Conservation (phyloP, 2,888 invertebrate genomes). For the Papilio gigon region DNA sequence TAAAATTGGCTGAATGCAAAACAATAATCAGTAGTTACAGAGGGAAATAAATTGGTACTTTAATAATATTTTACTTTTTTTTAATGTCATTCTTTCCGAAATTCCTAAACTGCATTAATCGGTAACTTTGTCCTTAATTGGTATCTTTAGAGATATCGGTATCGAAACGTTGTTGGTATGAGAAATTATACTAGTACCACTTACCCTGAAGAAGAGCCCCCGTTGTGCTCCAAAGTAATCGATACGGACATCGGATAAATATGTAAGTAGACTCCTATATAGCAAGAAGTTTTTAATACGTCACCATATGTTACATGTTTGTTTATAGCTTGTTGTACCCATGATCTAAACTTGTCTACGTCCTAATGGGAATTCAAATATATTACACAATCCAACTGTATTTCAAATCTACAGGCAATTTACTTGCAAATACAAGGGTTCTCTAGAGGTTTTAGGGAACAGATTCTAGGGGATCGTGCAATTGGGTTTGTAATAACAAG, state of each 20-base stretch:
- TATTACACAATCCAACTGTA: slow-evolving; percentile 20
- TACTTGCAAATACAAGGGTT: slow-evolving; percentile 34
- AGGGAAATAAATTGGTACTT: not conserved
- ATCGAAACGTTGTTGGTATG: no score
- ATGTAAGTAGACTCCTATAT: no score
- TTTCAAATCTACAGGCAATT: slow-evolving; percentile 35
- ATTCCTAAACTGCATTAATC: no score
- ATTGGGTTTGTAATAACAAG: slow-evolving; percentile 15
- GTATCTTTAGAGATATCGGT: no score
- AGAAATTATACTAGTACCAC: no score
- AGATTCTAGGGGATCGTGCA: slow-evolving; percentile 24
- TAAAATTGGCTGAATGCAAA: not conserved
- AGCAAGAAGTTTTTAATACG: not conserved
- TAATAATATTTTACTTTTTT: not conserved
- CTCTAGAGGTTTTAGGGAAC: slow-evolving; percentile 21
- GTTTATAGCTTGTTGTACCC: slow-evolving; percentile 8
- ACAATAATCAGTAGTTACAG: not conserved
- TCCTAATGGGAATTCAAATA: slow-evolving; percentile 24
- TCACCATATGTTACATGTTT: not conserved
- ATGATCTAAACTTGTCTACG: slow-evolving; percentile 12
- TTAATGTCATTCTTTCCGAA: no score
- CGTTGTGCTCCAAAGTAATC: no score
- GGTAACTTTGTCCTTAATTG: not conserved
- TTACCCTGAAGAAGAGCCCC: no score
- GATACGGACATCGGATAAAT: no score